Percentiles rank a stretch among this genome's conserved stretches.
Conservation (phyloP, 1,140 invertebrate species). For the Sycobia sp. region DNA sequence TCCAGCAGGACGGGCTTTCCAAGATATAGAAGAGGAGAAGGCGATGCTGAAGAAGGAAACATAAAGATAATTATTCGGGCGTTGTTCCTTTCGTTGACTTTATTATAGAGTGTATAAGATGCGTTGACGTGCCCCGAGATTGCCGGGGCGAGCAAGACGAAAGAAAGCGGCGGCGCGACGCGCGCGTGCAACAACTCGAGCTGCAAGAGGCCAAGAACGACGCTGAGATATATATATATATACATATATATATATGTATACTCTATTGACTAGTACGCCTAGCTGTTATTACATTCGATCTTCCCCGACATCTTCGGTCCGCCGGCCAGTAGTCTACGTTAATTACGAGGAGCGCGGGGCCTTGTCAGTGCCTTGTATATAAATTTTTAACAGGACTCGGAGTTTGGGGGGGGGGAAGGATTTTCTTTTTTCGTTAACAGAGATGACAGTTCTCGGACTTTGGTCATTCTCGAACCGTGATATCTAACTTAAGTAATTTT, state of each 20-base stretch:
- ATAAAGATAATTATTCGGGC: slow-evolving; percentile 24
- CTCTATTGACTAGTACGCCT: no score
- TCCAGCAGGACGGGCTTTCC: no score
- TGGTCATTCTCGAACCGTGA: slow-evolving; percentile 30
- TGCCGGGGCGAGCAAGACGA: no score
- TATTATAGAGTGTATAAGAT: slow-evolving; percentile 22
- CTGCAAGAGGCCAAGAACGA: no score
- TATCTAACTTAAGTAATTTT: slow-evolving; percentile 26
- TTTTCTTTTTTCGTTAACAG: slow-evolving; percentile 10
- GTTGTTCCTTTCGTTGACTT: slow-evolving; percentile 33
- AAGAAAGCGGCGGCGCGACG: background rate
- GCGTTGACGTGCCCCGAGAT: background rate
- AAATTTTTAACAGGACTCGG: slow-evolving; percentile 18
- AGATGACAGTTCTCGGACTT: slow-evolving; percentile 19
- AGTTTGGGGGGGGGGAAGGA: background rate
- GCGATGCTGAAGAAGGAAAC: background rate
- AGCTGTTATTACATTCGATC: no score
- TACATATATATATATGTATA: no score
- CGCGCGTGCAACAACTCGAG: no score
- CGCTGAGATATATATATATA: no score
- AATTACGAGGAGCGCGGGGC: slow-evolving; percentile 51
- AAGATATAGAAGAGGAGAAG: background rate
- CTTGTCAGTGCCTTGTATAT: slow-evolving; percentile 58
- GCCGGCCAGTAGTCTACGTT: slow-evolving; percentile 56
- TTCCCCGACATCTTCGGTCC: no score